phyloP scores from a whole-genome alignment of 2,797 vertebrate species.

The Halcyon chelicuti region DNA sequence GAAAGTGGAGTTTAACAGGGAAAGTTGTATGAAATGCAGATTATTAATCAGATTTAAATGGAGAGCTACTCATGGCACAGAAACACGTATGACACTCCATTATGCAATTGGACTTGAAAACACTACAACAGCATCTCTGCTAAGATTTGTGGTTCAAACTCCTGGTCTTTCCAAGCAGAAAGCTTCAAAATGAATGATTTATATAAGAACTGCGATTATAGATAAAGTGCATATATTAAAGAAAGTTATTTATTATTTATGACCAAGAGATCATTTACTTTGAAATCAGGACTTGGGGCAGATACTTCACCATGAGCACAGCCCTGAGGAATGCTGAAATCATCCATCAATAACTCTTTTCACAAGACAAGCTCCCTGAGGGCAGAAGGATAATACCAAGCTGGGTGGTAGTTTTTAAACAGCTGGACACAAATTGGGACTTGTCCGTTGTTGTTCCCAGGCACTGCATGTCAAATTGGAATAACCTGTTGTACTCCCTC shows the following conservation, averaged over 20 bases:
- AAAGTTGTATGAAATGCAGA: neutral
- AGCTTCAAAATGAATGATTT: neutral
- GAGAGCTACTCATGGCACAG: neutral
- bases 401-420: constrained; percentile 72
- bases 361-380: constrained; percentile 56
- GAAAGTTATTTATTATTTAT: neutral
- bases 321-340: constrained; percentile 67
- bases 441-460: constrained; percentile 60
- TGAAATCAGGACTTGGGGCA: constrained; percentile 52
- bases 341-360: constrained; percentile 73
- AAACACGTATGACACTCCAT: neutral
- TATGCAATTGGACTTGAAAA: neutral
- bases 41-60: neutral
- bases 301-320: constrained; percentile 62
- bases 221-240: neutral
- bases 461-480: constrained; percentile 56
- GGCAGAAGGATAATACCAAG: constrained; percentile 63
- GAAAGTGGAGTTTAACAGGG: neutral
- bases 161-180: neutral
- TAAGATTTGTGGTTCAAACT: neutral
- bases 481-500: constrained; percentile 43
- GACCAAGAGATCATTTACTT: constrained; percentile 24
- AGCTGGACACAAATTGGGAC: constrained; percentile 68
- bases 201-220: neutral
- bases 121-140: neutral